These are phyloP conservation scores for Microchrysa polita DNA, from an alignment of 2,888 invertebrate genomes.

Conservation along the genomic window DNA sequence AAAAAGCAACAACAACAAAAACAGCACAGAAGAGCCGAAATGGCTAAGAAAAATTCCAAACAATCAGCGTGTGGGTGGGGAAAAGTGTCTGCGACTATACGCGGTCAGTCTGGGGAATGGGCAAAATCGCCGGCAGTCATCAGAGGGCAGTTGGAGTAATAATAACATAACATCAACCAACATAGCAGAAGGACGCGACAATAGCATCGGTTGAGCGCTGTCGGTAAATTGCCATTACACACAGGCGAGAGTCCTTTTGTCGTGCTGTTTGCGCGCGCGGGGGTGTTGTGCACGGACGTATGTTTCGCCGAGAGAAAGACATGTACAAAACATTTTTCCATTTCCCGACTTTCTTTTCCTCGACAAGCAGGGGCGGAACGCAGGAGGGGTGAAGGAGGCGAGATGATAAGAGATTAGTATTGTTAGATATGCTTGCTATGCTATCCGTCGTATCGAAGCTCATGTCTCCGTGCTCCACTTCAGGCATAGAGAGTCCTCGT, in stretches of 20 bases:
- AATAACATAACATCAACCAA: conserved; percentile 42
- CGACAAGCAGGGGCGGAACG: neutral
- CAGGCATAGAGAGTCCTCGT: too few relatives aligned
- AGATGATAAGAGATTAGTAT: conserved; percentile 40
- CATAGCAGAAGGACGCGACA: conserved; percentile 41
- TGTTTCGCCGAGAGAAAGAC: neutral
- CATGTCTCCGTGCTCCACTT: conserved; percentile 2
- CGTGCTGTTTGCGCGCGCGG: neutral
- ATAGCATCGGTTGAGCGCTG: conserved; percentile 41
- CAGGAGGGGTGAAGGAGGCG: too few relatives aligned
- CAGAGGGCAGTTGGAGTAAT: conserved; percentile 42
- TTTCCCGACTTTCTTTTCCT: conserved; percentile 5
- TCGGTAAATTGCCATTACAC: neutral
- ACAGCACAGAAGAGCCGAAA: conserved; percentile 2
- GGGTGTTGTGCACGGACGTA: neutral
- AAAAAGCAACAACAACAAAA: too few relatives aligned
- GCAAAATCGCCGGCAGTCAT: neutral
- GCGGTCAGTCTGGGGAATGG: neutral
- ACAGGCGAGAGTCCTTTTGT: conserved; percentile 5
- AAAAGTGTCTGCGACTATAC: neutral
- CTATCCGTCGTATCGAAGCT: conserved; percentile 11
- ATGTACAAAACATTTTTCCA: conserved; percentile 39
- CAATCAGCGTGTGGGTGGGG: neutral
- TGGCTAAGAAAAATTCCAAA: conserved; percentile 19
- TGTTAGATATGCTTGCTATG: conserved; percentile 45